Evolutionary conservation across 2,888 invertebrate genomes (phyloP), one percentile per base, ranked within the genome.

Genomic region (Scaeva pyrastri): DNA sequence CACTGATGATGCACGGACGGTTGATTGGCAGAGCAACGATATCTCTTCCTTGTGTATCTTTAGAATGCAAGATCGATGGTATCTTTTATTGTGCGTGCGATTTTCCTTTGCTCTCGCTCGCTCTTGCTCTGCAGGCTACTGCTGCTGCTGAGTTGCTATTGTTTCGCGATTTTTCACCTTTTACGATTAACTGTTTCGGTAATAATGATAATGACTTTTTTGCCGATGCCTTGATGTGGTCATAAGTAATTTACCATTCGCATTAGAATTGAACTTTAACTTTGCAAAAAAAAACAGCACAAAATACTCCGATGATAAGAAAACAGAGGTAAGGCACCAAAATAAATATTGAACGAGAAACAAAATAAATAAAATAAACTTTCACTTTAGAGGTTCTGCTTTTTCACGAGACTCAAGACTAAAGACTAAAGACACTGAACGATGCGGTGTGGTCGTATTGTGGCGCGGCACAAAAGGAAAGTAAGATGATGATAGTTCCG

Each of bases 121-220:
- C 55, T 70, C 68, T 68, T 6, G 74, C 55, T 70, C 68, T 68
- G 2, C 19, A 26, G 50, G 41, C 5, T 31, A 8, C 31, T 16
- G 11, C 60, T 31, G 31, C 31, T 16, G 11, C 60, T 71, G n/a
- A 4, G 12, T 68, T 73, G 75, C 56, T 77, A 81, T 81, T 81
- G 82, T 77, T 74, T 78, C 74, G 71, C 86, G 86, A 82, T 82
- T 77, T 86, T 86, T 82, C 77, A 82, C 82, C 86, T 86, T 50
- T 86, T 43, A 86, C 81, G 86, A 82, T 78, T 86, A 86, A 86
- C 86, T 86, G 86, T 86, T 86, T 78, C 74, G 77, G 74, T 78
- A 45, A 71, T 81, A 68, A 80, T 80, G 72, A 71, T 81, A 68
- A 80, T 80, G 72, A 71, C 78, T 73, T 78, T 70, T 77, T 74